A percentile compares a stretch with the other conserved stretches of the same genome.
These are phyloP conservation scores for Pomatorhinus ruficollis DNA, from an alignment of 2,113 vertebrate genomes.

Conservation along the genomic window DNA sequence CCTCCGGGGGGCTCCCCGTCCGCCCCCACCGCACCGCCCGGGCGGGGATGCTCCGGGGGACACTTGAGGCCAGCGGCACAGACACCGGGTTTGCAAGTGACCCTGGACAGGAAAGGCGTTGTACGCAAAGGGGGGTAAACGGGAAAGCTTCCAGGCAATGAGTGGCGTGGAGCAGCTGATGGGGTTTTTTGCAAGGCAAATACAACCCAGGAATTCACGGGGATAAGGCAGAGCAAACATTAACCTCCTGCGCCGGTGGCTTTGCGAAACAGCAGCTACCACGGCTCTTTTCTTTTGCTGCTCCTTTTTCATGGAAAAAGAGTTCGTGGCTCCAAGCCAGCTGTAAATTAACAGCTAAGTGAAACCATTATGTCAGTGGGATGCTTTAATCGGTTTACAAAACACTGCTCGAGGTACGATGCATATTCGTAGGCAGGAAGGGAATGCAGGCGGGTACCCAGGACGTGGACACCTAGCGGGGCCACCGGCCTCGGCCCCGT, in stretches of 20 bases:
- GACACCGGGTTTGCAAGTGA: neutral
- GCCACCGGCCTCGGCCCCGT: neutral
- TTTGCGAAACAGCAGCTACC: neutral
- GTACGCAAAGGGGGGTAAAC: neutral
- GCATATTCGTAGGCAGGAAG: neutral
- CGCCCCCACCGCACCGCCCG: fast-evolving
- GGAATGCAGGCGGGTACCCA: neutral
- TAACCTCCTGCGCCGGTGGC: neutral
- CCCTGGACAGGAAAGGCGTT: neutral
- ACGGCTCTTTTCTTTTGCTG: neutral
- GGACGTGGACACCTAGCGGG: neutral
- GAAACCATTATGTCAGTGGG: slow-evolving; percentile 11
- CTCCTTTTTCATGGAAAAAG: neutral
- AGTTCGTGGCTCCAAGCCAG: slow-evolving; percentile 17
- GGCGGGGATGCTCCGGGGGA: neutral
- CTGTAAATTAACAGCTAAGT: slow-evolving; percentile 17
- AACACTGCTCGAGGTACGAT: neutral
- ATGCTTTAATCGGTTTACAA: neutral
- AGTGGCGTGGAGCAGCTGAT: neutral
- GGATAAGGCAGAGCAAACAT: neutral
- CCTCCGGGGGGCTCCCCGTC: neutral
- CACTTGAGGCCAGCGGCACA: neutral
- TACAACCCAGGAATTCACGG: neutral
- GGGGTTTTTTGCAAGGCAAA: neutral
- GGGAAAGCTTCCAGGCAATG: neutral